A percentile compares a stretch with the other conserved stretches of the same genome.
phyloP scores from a whole-genome alignment of 2,888 invertebrate genomes.

The Cryptophagus acutangulus region DNA sequence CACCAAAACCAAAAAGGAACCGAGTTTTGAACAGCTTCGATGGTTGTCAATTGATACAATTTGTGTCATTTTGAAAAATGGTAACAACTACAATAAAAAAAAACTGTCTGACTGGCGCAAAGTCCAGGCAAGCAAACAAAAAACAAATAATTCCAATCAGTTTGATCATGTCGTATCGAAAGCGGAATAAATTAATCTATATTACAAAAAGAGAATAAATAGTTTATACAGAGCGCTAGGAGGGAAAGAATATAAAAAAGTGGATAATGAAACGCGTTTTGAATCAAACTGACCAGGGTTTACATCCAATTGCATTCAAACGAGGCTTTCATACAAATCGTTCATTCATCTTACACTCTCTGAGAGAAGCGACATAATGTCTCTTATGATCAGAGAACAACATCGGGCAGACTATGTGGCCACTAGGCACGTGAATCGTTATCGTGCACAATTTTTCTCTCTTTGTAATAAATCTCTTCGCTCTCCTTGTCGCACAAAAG shows the following conservation, averaged over 20 bases:
- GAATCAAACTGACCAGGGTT: constrained; percentile 40
- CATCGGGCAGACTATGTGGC: constrained; percentile 66
- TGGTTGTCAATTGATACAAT: constrained; percentile 2
- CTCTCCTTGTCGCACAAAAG: constrained; percentile 96
- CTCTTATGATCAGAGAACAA: constrained; percentile 56
- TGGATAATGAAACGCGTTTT: constrained; percentile 3
- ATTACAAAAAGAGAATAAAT: constrained; percentile 18
- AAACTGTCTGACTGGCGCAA: constrained; percentile 41
- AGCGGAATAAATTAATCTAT: constrained; percentile 15
- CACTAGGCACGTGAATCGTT: constrained; percentile 58
- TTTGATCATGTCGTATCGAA: constrained; percentile 37
- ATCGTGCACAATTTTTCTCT: constrained; percentile 80
- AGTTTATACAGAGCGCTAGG: constrained; percentile 9
- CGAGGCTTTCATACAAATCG: constrained; percentile 33
- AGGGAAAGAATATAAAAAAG: constrained; percentile 4
- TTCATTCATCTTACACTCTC: constrained; percentile 35
- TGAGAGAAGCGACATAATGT: constrained; percentile 40
- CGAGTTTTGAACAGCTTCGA: background rate
- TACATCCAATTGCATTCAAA: constrained; percentile 32
- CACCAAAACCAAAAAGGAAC: constrained; percentile 9
- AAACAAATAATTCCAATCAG: constrained; percentile 35
- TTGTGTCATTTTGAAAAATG: constrained; percentile 18
- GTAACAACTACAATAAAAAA: constrained; percentile 44
- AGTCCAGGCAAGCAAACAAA: constrained; percentile 44
- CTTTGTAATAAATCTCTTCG: constrained; percentile 97